phyloP scores from a whole-genome alignment of 92 coral and sea anemone genomes.

The Parazoanthus darwini region DNA sequence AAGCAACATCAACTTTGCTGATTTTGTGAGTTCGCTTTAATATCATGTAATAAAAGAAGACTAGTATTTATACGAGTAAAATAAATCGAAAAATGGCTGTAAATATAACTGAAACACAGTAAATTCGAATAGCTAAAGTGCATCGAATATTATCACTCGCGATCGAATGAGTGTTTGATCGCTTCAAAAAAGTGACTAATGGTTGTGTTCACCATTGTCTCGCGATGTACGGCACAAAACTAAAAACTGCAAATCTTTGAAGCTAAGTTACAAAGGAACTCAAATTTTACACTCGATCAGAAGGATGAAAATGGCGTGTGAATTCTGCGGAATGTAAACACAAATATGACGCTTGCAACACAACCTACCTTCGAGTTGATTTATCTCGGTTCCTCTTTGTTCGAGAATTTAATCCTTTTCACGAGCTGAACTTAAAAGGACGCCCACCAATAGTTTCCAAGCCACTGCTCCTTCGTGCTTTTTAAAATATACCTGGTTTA shows the following conservation, averaged over 20 bases:
- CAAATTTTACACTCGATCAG: neutral
- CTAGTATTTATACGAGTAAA: neutral
- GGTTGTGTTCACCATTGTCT: too few relatives aligned
- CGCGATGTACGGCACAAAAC: too few relatives aligned
- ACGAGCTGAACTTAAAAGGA: neutral
- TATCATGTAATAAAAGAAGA: neutral
- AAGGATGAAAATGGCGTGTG: slow-evolving; percentile 34
- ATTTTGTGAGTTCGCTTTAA: neutral
- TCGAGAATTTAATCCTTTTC: slow-evolving; percentile 33
- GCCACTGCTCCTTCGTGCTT: neutral
- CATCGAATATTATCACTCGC: neutral
- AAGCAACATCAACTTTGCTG: neutral
- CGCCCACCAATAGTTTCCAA: neutral
- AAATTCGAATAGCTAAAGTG: neutral
- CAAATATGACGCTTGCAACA: neutral
- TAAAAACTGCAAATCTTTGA: neutral
- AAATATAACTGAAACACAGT: slow-evolving; percentile 9
- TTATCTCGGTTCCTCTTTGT: slow-evolving; percentile 19
- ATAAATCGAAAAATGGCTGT: neutral
- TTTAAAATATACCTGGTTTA: neutral
- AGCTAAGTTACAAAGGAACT: slow-evolving; percentile 35
- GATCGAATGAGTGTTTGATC: neutral
- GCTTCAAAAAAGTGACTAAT: neutral
- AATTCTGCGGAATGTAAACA: slow-evolving; percentile 42
- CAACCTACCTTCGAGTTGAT: slow-evolving; percentile 25